Conservation (phyloP, 2,113 vertebrate genomes). For the Meles meles region DNA sequence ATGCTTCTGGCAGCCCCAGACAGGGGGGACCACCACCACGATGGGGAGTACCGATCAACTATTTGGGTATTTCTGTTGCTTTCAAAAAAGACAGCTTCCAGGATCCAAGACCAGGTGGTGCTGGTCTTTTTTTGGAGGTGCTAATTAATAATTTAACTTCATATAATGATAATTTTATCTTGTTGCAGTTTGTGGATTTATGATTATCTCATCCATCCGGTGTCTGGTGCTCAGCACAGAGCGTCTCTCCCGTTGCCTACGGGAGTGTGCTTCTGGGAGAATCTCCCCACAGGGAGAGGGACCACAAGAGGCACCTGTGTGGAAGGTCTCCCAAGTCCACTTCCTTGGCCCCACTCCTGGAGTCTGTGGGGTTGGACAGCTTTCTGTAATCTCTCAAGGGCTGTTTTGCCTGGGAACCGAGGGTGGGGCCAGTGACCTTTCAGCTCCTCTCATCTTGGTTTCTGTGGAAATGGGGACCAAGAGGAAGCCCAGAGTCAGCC, state of each 20-base stretch:
- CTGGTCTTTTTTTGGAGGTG: constrained; percentile 74
- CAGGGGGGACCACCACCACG: neutral
- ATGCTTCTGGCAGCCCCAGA: neutral
- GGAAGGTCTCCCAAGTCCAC: neutral
- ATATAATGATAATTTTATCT: constrained; percentile 76
- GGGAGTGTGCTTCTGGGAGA: neutral
- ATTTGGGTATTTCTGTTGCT: constrained; percentile 58
- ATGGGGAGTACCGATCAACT: neutral
- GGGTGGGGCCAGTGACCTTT: neutral
- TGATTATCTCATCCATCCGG: constrained; percentile 72
- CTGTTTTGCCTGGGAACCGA: neutral
- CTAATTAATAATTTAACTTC: constrained; percentile 79
- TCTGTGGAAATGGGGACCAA: neutral
- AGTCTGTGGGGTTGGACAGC: neutral
- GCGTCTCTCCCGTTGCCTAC: neutral
- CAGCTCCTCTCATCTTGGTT: neutral
- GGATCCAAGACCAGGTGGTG: constrained; percentile 71
- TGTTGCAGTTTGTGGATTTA: constrained; percentile 66
- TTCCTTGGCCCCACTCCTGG: neutral
- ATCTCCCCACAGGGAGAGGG: neutral
- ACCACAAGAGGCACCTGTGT: neutral
- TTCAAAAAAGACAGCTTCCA: constrained; percentile 60
- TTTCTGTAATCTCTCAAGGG: neutral
- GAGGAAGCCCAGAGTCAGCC: neutral
- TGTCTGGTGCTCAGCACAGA: neutral